Evolutionary conservation across 2,113 vertebrate genomes (phyloP), one percentile per base, ranked within the genome.

Genomic region (Athene cunicularia): DNA sequence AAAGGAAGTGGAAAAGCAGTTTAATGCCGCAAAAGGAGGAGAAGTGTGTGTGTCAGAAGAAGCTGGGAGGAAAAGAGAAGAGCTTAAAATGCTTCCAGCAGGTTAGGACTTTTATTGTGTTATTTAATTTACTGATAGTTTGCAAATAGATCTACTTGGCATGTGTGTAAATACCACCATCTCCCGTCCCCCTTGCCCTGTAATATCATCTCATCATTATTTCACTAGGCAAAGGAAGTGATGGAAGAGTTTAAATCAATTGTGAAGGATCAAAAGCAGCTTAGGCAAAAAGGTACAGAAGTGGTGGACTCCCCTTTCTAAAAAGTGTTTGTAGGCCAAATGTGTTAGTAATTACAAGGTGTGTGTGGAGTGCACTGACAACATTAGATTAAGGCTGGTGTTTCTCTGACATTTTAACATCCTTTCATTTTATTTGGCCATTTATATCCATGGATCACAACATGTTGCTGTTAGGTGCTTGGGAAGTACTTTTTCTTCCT

Each of bases 41-140:
- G 96, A 97, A 97, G 93, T 13, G 97, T 98, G 96, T 88, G 86
- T 97, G 97, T 97, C 97, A 97, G 97, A 94, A 97, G 96, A 94
- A 97, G 93, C 94, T 97, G 97, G 94, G 95, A 97, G 93, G 93
- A 97, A 97, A 98, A 97, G 76, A 92, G 98, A 98, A 95, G 97
- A 98, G 98, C 96, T 97, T 93, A 98, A 99, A 99, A 97, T 80
- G 95, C 88, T 98, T 99, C 99, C 98, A 99, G 98, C 98, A 99
- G 98, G 98, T 98, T 98, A 96, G 91, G 84, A 56, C 86, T 95
- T 95, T 90, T 75, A 92, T 90, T 81, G 39, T 1, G 0, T 71
- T 55, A 14, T 75, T 90, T 95, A 87, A 79, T 96, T 96, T 94
- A 47, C 33, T 35, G 26, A 68, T 73, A 45, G 68, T 90, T 90